Evolutionary conservation across 2,888 invertebrate species (phyloP).

Genomic region (Tetragnatha montana): DNA sequence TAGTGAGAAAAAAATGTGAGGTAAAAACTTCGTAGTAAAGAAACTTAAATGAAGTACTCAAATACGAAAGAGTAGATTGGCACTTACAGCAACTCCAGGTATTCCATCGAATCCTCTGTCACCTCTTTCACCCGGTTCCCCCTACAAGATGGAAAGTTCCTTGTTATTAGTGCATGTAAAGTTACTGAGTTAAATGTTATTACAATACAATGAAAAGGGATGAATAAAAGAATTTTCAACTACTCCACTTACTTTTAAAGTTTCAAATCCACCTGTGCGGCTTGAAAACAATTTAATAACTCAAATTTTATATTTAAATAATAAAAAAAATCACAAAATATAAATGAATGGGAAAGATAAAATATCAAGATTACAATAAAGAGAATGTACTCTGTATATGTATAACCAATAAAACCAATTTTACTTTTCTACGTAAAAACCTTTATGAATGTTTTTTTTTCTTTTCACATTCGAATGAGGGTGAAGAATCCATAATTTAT

Average conservation of each 20-base stretch:
- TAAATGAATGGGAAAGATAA: too few relatives aligned
- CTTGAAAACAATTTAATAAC: background rate
- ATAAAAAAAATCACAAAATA: background rate
- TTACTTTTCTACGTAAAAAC: too few relatives aligned
- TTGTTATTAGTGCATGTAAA: background rate
- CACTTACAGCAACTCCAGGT: constrained; percentile 65
- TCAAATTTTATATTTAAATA: constrained; percentile 3
- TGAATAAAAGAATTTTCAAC: background rate
- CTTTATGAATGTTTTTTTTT: constrained; percentile 78
- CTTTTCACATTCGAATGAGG: background rate
- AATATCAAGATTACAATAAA: too few relatives aligned
- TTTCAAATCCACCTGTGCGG: background rate
- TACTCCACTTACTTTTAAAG: constrained; percentile 9
- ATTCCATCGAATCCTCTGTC: constrained; percentile 72
- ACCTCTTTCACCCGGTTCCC: constrained; percentile 79
- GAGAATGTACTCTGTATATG: too few relatives aligned
- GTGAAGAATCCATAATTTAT: too few relatives aligned
- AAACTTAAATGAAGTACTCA: background rate
- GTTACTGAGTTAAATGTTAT: background rate
- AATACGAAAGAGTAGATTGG: background rate
- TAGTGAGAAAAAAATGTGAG: background rate
- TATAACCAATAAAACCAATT: too few relatives aligned
- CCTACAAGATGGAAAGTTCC: constrained; percentile 32
- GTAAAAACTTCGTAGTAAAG: background rate
- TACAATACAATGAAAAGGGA: background rate